These are phyloP conservation scores for human (Homo sapiens) DNA, from an alignment of 2,113 vertebrate species.

Conservation along the genomic window DNA sequence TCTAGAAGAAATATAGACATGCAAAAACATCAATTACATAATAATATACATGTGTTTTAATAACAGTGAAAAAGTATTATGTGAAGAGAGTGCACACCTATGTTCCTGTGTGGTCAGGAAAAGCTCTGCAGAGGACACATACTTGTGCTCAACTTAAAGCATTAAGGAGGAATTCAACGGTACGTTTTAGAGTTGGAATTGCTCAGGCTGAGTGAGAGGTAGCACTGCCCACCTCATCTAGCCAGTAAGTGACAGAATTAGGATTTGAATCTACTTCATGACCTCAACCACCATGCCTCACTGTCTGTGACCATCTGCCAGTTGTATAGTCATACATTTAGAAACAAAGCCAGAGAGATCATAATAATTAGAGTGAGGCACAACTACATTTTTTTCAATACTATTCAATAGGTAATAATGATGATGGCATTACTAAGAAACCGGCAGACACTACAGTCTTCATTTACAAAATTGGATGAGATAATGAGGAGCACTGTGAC, in stretches of 20 bases:
- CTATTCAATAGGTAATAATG: constrained; percentile 41
- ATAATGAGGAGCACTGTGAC: constrained; percentile 44
- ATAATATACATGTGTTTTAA: neutral
- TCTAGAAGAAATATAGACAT: neutral
- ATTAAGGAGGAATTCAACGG: neutral
- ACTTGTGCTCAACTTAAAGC: neutral
- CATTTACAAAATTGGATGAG: constrained; percentile 37
- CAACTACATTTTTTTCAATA: neutral
- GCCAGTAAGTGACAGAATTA: neutral
- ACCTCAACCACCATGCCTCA: neutral
- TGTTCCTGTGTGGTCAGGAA: rapidly evolving
- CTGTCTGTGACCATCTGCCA: neutral
- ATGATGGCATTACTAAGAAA: constrained; percentile 21
- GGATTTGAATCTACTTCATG: neutral
- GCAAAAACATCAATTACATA: neutral
- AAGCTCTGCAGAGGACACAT: rapidly evolving
- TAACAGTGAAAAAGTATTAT: neutral
- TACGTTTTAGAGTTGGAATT: rapidly evolving
- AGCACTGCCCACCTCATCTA: too few species aligned
- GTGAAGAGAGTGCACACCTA: rapidly evolving
- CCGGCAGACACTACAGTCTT: neutral
- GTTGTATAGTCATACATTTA: constrained; percentile 35
- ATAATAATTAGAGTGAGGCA: constrained; percentile 31
- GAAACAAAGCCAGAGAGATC: constrained; percentile 34
- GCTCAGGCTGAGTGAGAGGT: neutral